Evolutionary conservation across 2,888 invertebrate species (phyloP).

Genomic region (Lochmaea capreae): DNA sequence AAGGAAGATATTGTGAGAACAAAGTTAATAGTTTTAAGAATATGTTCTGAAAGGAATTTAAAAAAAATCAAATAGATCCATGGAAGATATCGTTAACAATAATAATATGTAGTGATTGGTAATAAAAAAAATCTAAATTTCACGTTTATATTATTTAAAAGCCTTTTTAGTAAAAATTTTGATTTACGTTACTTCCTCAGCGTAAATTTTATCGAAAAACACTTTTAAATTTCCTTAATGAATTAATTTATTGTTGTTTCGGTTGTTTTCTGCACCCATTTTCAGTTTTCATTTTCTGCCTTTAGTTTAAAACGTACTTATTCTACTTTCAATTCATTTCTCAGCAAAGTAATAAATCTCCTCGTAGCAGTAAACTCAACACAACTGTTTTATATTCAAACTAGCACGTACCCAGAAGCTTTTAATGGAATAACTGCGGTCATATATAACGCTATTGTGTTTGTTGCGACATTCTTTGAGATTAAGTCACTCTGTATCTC

Average conservation of each 20-base stretch:
- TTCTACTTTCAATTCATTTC: constrained; percentile 17
- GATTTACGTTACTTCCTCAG: background rate
- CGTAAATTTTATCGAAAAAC: background rate
- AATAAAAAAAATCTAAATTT: too few species aligned
- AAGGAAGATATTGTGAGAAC: too few species aligned
- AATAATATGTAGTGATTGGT: too few species aligned
- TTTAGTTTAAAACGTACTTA: background rate
- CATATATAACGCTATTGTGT: constrained; percentile 38
- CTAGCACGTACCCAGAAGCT: constrained; percentile 38
- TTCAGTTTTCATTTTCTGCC: background rate
- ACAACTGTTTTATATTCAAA: constrained; percentile 37
- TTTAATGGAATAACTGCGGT: constrained; percentile 41
- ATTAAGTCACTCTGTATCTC: constrained; percentile 35
- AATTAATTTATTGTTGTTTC: too few species aligned
- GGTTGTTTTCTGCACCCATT: background rate
- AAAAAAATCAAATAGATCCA: too few species aligned
- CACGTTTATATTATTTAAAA: background rate
- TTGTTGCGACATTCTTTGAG: constrained; percentile 32
- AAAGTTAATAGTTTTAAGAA: too few species aligned
- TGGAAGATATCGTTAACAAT: too few species aligned
- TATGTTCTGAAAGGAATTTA: too few species aligned
- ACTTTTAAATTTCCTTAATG: too few species aligned
- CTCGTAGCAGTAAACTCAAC: constrained; percentile 12
- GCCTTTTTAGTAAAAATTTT: background rate
- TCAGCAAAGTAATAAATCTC: constrained; percentile 7